phyloP scores from a whole-genome alignment of 2,888 invertebrate species.

The Gisinianus flammeolus region DNA sequence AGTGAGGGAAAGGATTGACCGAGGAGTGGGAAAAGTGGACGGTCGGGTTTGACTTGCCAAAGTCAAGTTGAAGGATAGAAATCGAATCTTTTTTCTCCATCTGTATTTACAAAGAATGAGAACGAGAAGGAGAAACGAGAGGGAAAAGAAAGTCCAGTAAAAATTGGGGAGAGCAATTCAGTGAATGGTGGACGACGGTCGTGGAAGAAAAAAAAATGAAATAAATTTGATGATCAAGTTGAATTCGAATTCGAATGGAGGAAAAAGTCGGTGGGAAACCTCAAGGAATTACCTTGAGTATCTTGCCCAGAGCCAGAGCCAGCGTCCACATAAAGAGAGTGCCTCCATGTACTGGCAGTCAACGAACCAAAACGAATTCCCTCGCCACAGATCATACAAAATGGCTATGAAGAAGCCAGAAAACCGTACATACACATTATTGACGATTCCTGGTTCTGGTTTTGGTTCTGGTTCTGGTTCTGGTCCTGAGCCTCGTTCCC shows the following conservation, averaged over 20 bases:
- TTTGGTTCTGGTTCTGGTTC: too few species aligned
- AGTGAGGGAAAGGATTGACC: neutral
- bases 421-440: too few species aligned
- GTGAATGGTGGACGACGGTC: too few species aligned
- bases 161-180: too few species aligned
- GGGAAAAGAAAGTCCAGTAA: conserved; percentile 2
- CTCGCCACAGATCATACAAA: neutral
- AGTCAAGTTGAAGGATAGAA: neutral
- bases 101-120: conserved; percentile 17
- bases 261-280: neutral
- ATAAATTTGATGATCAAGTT: conserved; percentile 38
- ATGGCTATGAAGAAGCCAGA: neutral
- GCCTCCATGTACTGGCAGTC: conserved; percentile 6
- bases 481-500: too few species aligned
- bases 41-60: neutral
- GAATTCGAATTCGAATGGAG: neutral
- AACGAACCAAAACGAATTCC: conserved; percentile 31
- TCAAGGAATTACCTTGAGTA: neutral
- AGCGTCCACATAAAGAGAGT: too few species aligned
- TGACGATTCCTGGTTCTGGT: too few species aligned
- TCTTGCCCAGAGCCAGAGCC: neutral
- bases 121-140: neutral
- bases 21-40: neutral
- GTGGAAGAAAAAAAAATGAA: conserved; percentile 31
- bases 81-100: conserved; percentile 20